Evolutionary conservation across 2,113 vertebrate genomes (phyloP).

Genomic region (Fukomys damarensis): DNA sequence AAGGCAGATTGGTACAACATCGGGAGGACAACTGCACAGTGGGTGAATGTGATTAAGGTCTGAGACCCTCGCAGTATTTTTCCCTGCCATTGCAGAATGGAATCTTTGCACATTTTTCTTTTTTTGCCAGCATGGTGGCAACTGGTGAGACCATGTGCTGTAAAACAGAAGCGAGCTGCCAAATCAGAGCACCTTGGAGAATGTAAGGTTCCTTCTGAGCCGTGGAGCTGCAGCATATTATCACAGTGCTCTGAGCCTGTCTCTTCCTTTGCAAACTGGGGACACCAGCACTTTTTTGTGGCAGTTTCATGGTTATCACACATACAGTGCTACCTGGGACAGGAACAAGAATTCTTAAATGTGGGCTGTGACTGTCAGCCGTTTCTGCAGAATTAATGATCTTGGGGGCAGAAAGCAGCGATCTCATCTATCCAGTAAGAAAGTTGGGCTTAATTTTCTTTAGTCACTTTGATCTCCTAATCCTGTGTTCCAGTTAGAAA

Average conservation of each 20-base stretch:
- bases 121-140: background rate
- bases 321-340: background rate
- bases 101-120: background rate
- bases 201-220: background rate
- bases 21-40: background rate
- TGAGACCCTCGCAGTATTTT: background rate
- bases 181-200: fast-evolving
- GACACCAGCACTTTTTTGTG: background rate
- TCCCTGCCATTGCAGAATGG: background rate
- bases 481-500: background rate
- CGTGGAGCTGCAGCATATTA: background rate
- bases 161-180: background rate
- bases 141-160: fast-evolving
- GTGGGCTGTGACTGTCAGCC: background rate
- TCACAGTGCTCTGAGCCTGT: too few species aligned
- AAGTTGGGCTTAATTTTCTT: background rate
- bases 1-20: background rate
- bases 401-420: background rate
- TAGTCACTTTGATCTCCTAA: background rate
- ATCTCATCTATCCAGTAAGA: background rate
- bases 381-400: background rate
- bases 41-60: background rate
- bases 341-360: background rate
- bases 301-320: background rate
- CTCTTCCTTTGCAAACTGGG: background rate